A percentile compares a stretch with the other conserved stretches of the same genome.
phyloP scores from a whole-genome alignment of 2,113 vertebrate genomes.

The Charadrius vociferus region DNA sequence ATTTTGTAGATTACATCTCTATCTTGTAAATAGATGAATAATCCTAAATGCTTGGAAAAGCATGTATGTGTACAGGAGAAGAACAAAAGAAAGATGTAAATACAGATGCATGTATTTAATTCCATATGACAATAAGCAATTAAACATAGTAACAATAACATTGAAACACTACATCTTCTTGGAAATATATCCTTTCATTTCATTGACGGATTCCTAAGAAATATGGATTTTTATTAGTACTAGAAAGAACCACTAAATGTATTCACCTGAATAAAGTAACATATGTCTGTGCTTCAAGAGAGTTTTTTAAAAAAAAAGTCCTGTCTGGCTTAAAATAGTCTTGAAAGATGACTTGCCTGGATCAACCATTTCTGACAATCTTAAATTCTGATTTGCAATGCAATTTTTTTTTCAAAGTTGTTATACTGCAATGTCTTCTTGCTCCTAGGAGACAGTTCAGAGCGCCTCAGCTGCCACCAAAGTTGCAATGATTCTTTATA shows the following conservation, averaged over 20 bases:
- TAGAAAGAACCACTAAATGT: not conserved
- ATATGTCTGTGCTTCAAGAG: not conserved
- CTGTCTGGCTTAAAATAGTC: slow-evolving; percentile 31
- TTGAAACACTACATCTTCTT: not conserved
- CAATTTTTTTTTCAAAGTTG: slow-evolving; percentile 40
- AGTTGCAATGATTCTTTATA: slow-evolving; percentile 56
- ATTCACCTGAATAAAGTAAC: slow-evolving; percentile 13
- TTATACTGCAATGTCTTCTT: slow-evolving; percentile 65
- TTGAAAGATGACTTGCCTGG: slow-evolving; percentile 3
- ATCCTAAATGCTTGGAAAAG: not conserved
- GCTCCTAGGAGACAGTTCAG: slow-evolving; percentile 66
- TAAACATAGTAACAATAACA: not conserved
- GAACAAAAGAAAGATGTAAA: not conserved
- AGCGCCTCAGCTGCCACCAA: slow-evolving; percentile 58
- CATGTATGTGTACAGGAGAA: not conserved
- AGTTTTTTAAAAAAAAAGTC: not conserved
- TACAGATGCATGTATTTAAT: not conserved
- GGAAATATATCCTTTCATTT: not conserved
- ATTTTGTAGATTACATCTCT: not conserved
- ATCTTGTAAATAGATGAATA: not conserved
- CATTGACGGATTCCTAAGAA: not conserved
- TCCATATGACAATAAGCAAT: not conserved
- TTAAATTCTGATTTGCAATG: slow-evolving; percentile 55
- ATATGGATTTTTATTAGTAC: not conserved
- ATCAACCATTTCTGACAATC: slow-evolving; percentile 18